Evolutionary conservation across 2,797 vertebrate species (phyloP), one percentile per base, ranked within the genome.

Genomic region (Sorex maritimensis): DNA sequence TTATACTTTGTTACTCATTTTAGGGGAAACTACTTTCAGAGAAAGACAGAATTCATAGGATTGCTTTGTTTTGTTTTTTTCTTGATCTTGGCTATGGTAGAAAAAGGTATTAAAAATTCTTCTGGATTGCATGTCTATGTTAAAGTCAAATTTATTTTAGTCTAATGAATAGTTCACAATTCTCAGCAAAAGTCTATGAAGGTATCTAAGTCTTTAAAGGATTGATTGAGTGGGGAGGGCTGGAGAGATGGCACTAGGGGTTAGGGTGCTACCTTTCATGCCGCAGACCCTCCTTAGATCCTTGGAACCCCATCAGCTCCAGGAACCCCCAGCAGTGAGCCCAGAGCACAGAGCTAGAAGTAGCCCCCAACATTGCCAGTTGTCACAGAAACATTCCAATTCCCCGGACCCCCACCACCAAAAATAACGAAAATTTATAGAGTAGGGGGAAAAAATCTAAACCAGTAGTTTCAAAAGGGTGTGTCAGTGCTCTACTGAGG

Each of bases 131-230:
- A 34, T 80, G 46, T 67, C 69, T 69, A 65, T 95, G 6, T 67
- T 67, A 38, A 75, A 89, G 38, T 94, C 81, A 80, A 81, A 85
- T 83, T 93, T 65, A 88, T 46, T 89, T 91, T 91, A 89, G 19
- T 82, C 92, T 91, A 88, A 71, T 84, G 86, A 85, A 67, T 79
- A 77, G 19, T 69, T 26, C 23, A 71, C 44, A 61, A 11, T 88
- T 95, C 28, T 93, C 49, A 80, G 19, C 38, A 90, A 80, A 77
- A 5, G 46, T 73, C 44, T 88, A 65, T 68, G 85, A 88, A 83
- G 63, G 72, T 63, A 79, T 77, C 55, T 73, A 71, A 95, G 34
- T 23, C 55, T 75, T 87, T 44, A 74, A 84, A 17, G 15, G 19
- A 58, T 17, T 23, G 5, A 6, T 23, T 21, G 21, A 61, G 21